Conservation (phyloP, 2,888 invertebrate genomes). For the Dryobota labecula region DNA sequence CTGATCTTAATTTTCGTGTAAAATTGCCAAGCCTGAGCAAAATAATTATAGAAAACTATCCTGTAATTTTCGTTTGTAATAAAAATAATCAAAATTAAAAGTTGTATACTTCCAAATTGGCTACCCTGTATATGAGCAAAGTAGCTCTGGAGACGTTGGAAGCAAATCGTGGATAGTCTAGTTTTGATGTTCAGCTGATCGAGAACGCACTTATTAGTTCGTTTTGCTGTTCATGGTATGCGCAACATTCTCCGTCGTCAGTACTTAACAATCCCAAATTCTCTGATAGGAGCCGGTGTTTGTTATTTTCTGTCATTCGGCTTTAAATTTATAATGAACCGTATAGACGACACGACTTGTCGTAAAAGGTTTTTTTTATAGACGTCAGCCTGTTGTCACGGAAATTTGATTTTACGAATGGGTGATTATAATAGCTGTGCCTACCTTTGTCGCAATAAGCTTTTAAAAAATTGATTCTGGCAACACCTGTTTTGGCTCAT, state of each 20-base stretch:
- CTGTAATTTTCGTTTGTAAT: too few species aligned
- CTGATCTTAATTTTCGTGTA: too few species aligned
- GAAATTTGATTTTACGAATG: slow-evolving; percentile 82
- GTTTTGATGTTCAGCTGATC: not conserved
- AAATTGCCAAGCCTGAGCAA: too few species aligned
- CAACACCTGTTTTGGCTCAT: slow-evolving; percentile 22
- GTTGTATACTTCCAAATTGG: too few species aligned
- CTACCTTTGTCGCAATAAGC: slow-evolving; percentile 59
- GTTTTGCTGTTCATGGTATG: not conserved
- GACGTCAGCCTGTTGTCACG: slow-evolving; percentile 75
- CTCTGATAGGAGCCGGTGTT: slow-evolving; percentile 2
- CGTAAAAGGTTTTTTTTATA: slow-evolving; percentile 76
- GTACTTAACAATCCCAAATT: not conserved
- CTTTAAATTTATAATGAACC: slow-evolving; percentile 67
- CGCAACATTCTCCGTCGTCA: not conserved
- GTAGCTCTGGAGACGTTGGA: not conserved
- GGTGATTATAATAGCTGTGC: slow-evolving; percentile 74
- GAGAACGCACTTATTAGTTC: not conserved
- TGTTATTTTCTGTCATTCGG: slow-evolving; percentile 45
- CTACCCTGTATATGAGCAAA: too few species aligned
- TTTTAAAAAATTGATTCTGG: slow-evolving; percentile 43
- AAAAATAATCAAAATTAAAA: too few species aligned
- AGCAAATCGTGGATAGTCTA: too few species aligned
- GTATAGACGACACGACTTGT: slow-evolving; percentile 51
- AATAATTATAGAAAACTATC: too few species aligned